A percentile compares a stretch with the other conserved stretches of the same genome.
Conservation (phyloP, 2,888 invertebrate genomes). For the Cryptus armator region DNA sequence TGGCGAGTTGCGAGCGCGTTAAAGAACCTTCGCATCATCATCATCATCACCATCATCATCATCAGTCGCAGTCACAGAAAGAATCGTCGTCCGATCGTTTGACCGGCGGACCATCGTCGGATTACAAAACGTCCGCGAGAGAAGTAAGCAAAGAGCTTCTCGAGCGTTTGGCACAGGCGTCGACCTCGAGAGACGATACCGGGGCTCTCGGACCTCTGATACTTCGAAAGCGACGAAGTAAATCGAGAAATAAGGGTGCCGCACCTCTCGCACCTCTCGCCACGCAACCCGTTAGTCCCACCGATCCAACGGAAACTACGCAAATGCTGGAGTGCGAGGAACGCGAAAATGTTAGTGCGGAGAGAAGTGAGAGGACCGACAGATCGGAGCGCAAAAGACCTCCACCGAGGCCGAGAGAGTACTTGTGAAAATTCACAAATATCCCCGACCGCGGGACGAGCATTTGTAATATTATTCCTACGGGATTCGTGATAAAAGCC, state of each 20-base stretch:
- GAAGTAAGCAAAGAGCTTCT: conserved; percentile 81
- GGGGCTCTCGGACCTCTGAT: conserved; percentile 82
- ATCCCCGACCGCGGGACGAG: conserved; percentile 9
- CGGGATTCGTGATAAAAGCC: background rate
- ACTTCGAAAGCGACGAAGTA: conserved; percentile 87
- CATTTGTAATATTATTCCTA: background rate
- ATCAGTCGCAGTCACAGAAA: conserved; percentile 71
- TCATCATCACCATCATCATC: conserved; percentile 78
- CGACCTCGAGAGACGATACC: conserved; percentile 78
- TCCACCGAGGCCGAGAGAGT: conserved; percentile 83
- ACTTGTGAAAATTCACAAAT: conserved; percentile 82
- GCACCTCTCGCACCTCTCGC: conserved; percentile 86
- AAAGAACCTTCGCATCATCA: conserved; percentile 74
- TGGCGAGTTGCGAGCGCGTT: conserved; percentile 55
- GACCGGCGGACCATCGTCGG: conserved; percentile 63
- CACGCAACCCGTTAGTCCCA: conserved; percentile 85
- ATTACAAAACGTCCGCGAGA: conserved; percentile 73
- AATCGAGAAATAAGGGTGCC: conserved; percentile 87
- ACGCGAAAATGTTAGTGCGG: conserved; percentile 73
- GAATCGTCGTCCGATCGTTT: conserved; percentile 70
- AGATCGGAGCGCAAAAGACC: conserved; percentile 81
- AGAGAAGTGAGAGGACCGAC: conserved; percentile 75
- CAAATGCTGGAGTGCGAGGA: conserved; percentile 85
- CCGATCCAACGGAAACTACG: conserved; percentile 87
- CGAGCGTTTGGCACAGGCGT: conserved; percentile 81